Evolutionary conservation across 2,797 vertebrate genomes (phyloP), one percentile per base, ranked within the genome.

Genomic region (Hippocampus kuda): DNA sequence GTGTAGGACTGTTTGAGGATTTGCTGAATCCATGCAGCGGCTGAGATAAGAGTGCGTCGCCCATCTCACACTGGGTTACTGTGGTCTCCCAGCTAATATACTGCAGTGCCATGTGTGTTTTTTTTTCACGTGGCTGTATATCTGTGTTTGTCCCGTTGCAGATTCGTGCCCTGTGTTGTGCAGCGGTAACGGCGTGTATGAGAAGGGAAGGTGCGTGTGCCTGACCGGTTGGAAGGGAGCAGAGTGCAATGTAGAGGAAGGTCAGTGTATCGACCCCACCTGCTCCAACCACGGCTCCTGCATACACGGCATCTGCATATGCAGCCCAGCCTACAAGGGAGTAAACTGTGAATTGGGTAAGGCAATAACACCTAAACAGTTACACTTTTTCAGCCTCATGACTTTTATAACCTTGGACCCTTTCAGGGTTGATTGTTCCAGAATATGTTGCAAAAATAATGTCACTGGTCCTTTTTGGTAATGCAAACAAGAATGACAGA

Each of bases 101-200:
- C 86, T 86, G 84, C 86, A 77, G 79, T 73, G 69, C 71, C 64
- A 30, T 54, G 67, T 69, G 65, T 38, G 66, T 68, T 59, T 70
- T 38, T 24, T 79, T 61, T 68, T 24, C 44, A 66, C 41, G 66
- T 68, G 26, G 60, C 49, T 60, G 51, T 65, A 67, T 38, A 67
- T 53, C 77, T 79, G 61, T 79, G 61, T 82, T 73, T 82, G 81
- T 81, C 76, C 73, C 65, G 49, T 85, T 88, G 77, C 89, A 98
- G 95, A 96, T 89, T 95, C 94, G 0, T 98, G 95, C 78, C 95
- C 95, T 0, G 94, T 97, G 77, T 86, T 98, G 77, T 98, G 95
- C 88, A 96, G 93, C 0, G 95, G 95, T 13, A 97, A 97, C 49
- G 95, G 95, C 66, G 89, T 97, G 72, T 98, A 98, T 0, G 95